phyloP scores from a whole-genome alignment of 2,113 vertebrate genomes.

The Helogale parvula region DNA sequence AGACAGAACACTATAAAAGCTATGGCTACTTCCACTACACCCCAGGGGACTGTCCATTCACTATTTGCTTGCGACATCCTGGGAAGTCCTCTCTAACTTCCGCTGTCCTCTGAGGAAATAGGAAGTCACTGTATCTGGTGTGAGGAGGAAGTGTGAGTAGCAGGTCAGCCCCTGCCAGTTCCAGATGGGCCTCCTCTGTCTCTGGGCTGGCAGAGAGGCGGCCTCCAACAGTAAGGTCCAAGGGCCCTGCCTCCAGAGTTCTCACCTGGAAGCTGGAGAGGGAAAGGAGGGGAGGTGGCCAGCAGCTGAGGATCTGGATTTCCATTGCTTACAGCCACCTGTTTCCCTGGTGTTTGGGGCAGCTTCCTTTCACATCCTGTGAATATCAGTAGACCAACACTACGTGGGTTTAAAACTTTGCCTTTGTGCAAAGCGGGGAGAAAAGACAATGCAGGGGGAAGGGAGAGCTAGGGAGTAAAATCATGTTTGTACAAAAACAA shows the following conservation, averaged over 20 bases:
- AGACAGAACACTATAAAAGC: neutral
- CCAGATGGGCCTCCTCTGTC: neutral
- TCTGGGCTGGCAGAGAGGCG: neutral
- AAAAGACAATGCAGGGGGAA: neutral
- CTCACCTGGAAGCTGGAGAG: neutral
- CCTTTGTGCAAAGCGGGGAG: neutral
- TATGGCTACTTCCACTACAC: neutral
- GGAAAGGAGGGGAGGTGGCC: neutral
- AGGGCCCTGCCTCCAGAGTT: neutral
- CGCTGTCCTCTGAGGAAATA: neutral
- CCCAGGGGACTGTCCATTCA: too few species aligned
- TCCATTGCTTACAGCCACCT: neutral
- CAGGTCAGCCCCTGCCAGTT: neutral
- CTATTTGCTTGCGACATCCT: slow-evolving; percentile 12
- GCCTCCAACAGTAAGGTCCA: neutral
- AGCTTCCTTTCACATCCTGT: neutral
- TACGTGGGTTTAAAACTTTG: neutral
- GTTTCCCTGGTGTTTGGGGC: neutral
- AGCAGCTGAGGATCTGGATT: neutral
- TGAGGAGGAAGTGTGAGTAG: neutral
- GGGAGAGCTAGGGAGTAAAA: neutral
- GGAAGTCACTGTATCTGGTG: slow-evolving; percentile 21
- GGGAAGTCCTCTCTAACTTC: slow-evolving; percentile 10
- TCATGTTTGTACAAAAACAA: neutral
- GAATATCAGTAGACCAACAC: neutral